A percentile compares a stretch with the other conserved stretches of the same genome.
Evolutionary conservation across 2,113 vertebrate species (phyloP).

Genomic region (Callaeas wilsoni): DNA sequence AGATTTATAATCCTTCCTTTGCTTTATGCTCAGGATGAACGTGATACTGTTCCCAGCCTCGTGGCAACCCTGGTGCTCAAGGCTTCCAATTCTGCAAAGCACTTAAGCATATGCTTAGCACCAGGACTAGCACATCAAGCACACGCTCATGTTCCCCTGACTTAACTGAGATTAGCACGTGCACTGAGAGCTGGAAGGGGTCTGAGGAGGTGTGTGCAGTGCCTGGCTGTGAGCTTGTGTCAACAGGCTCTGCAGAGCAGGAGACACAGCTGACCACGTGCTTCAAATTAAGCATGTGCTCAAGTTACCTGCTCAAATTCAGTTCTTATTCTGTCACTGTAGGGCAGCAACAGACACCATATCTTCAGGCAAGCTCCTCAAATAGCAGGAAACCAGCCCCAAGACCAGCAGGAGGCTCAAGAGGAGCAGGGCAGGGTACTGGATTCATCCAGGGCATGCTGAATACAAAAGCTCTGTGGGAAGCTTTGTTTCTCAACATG

Average conservation of each 20-base stretch:
- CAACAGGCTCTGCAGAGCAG: neutral
- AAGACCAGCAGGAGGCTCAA: neutral
- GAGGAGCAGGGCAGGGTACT: neutral
- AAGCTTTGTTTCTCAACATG: neutral
- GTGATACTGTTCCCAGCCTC: neutral
- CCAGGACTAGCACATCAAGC: conserved; percentile 4
- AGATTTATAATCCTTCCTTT: neutral
- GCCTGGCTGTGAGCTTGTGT: neutral
- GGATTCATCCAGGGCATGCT: neutral
- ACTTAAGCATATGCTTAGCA: conserved; percentile 14
- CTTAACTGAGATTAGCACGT: neutral
- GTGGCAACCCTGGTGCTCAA: neutral
- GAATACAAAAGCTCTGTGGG: neutral
- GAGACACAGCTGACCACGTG: neutral
- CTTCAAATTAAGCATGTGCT: neutral
- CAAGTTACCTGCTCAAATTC: neutral
- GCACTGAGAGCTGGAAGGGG: neutral
- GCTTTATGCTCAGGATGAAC: neutral
- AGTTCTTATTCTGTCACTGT: neutral
- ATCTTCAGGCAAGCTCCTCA: neutral
- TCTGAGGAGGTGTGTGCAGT: neutral
- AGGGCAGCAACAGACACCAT: neutral
- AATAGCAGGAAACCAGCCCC: neutral
- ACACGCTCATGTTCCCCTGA: neutral
- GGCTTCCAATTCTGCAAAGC: neutral